A percentile compares a stretch with the other conserved stretches of the same genome.
These are phyloP conservation scores for Sylvia borin DNA, from an alignment of 2,797 vertebrate genomes.

Conservation along the genomic window DNA sequence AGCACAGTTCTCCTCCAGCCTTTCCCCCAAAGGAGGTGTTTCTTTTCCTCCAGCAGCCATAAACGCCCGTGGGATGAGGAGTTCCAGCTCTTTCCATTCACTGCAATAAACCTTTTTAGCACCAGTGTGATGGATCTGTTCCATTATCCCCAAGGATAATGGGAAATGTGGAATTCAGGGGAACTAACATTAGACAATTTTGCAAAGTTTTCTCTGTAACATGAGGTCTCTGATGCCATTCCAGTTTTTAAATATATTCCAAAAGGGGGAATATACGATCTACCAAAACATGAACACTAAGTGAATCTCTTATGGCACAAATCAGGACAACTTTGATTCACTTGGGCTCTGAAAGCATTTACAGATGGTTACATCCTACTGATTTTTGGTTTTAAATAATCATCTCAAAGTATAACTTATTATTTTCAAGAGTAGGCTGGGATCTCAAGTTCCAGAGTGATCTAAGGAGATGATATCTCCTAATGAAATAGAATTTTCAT, in stretches of 20 bases:
- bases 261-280: background rate
- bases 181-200: background rate
- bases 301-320: background rate
- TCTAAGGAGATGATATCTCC: background rate
- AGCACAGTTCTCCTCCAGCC: background rate
- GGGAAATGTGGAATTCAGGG: background rate
- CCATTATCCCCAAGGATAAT: background rate
- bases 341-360: background rate
- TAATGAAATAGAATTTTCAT: background rate
- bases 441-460: background rate
- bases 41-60: background rate
- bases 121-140: background rate
- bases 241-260: background rate
- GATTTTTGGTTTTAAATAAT: background rate
- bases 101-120: background rate
- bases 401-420: background rate
- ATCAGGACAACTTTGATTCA: background rate
- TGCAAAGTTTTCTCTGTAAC: background rate
- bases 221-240: background rate
- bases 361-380: background rate
- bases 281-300: background rate
- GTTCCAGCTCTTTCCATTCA: background rate
- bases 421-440: background rate
- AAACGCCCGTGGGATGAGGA: background rate
- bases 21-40: conserved; percentile 12